These are phyloP conservation scores for Schmidtea mediterranea DNA, from an alignment of 1,140 invertebrate species.

Conservation along the genomic window DNA sequence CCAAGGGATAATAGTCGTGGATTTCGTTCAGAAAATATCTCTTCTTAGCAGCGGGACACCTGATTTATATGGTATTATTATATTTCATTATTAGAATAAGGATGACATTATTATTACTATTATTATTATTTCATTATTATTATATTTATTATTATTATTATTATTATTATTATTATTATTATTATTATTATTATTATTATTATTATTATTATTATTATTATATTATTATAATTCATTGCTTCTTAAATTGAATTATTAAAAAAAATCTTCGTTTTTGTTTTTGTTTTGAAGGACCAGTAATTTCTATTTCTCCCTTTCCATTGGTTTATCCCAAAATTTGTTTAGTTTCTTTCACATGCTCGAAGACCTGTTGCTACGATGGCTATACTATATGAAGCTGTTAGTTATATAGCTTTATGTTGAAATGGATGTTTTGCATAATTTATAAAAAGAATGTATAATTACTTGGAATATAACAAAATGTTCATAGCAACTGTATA, in stretches of 20 bases:
- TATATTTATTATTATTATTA: too few species aligned
- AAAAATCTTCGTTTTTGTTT: too few species aligned
- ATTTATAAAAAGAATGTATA: not conserved
- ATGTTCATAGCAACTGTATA: too few species aligned
- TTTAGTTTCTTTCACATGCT: too few species aligned
- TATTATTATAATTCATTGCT: not conserved
- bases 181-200: not conserved
- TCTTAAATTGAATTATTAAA: not conserved
- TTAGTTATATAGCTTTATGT: not conserved
- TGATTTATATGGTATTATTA: slow-evolving; percentile 48
- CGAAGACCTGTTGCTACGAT: too few species aligned
- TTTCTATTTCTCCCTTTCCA: too few species aligned
- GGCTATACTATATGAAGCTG: too few species aligned
- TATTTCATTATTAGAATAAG: not conserved
- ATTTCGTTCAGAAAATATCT: slow-evolving; percentile 64
- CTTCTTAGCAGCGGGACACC: slow-evolving; percentile 41
- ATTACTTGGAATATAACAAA: too few species aligned
- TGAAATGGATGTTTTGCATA: not conserved
- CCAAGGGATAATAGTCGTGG: slow-evolving; percentile 65
- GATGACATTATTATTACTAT: too few species aligned
- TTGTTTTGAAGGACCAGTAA: too few species aligned
- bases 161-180: not conserved
- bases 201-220: not conserved
- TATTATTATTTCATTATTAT: too few species aligned
- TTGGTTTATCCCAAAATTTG: too few species aligned